phyloP scores from a whole-genome alignment of 2,797 vertebrate genomes.

The Cyprinella venusta region DNA sequence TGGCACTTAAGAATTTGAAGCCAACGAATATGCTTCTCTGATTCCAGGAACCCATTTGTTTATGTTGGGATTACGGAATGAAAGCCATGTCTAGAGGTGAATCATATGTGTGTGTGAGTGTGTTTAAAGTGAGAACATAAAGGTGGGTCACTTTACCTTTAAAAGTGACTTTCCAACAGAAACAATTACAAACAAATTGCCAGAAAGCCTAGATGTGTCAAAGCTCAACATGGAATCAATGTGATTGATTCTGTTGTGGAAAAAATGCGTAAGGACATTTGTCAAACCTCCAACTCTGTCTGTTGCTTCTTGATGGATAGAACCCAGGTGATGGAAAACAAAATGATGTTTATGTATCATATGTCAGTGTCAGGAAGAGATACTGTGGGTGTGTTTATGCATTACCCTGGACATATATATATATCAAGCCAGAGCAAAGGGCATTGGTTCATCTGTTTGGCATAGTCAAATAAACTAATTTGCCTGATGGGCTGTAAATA shows the following conservation, averaged over 20 bases:
- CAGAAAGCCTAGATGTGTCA: conserved; percentile 41
- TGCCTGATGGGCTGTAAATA: conserved; percentile 44
- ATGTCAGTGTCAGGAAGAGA: conserved; percentile 48
- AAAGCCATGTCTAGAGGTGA: conserved; percentile 10
- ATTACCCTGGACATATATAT: conserved; percentile 20
- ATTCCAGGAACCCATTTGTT: conserved; percentile 29
- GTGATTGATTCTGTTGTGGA: conserved; percentile 47
- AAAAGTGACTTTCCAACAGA: conserved; percentile 29
- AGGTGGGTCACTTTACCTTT: conserved; percentile 12
- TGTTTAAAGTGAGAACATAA: conserved; percentile 8
- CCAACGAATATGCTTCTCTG: conserved; percentile 8
- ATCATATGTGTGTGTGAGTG: neutral
- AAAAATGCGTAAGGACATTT: conserved; percentile 42
- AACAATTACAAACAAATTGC: conserved; percentile 39
- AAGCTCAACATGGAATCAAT: conserved; percentile 40
- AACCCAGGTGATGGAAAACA: conserved; percentile 49
- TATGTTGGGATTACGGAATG: conserved; percentile 29
- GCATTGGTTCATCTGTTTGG: conserved; percentile 18
- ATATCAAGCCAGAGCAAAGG: conserved; percentile 24
- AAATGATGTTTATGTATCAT: conserved; percentile 51
- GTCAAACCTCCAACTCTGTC: conserved; percentile 46
- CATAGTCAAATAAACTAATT: conserved; percentile 49
- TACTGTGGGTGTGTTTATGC: conserved; percentile 24
- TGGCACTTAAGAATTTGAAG: conserved; percentile 14
- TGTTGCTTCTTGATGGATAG: conserved; percentile 44